These are phyloP conservation scores for Capromys pilorides DNA, from an alignment of 2,797 vertebrate genomes.

Conservation along the genomic window DNA sequence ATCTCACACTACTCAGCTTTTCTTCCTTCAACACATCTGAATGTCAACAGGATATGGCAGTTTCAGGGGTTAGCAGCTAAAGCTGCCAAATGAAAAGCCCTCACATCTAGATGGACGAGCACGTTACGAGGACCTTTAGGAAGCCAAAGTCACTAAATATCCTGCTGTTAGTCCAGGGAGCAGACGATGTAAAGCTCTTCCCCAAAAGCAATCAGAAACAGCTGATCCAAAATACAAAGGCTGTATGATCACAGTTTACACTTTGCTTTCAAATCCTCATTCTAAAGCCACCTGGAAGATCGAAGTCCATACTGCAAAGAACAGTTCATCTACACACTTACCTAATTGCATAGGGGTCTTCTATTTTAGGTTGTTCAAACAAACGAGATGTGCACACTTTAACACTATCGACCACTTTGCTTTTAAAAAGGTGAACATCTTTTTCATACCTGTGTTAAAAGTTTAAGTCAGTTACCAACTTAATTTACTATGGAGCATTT, in stretches of 20 bases:
- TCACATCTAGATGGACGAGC: neutral
- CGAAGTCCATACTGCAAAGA: neutral
- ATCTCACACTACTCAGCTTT: neutral
- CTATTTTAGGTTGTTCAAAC: conserved; percentile 97
- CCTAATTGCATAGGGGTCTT: conserved; percentile 99
- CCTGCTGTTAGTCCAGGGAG: neutral
- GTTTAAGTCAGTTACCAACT: conserved; percentile 53
- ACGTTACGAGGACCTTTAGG: neutral
- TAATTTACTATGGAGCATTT: neutral
- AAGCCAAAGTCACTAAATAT: neutral
- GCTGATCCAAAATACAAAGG: neutral
- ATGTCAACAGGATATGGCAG: fast-evolving
- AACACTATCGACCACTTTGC: conserved; percentile 97
- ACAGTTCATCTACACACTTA: conserved; percentile 77
- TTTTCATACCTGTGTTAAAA: conserved; percentile 92
- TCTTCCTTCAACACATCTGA: neutral
- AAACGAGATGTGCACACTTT: conserved; percentile 97
- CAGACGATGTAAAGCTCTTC: neutral
- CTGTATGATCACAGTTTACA: neutral
- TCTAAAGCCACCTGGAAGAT: neutral
- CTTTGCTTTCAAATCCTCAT: neutral
- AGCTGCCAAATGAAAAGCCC: neutral
- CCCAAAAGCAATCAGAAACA: neutral
- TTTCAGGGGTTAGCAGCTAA: neutral
- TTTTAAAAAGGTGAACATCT: conserved; percentile 97